Conservation (phyloP, 1,140 invertebrate species). For the Drosophila biarmipes region DNA sequence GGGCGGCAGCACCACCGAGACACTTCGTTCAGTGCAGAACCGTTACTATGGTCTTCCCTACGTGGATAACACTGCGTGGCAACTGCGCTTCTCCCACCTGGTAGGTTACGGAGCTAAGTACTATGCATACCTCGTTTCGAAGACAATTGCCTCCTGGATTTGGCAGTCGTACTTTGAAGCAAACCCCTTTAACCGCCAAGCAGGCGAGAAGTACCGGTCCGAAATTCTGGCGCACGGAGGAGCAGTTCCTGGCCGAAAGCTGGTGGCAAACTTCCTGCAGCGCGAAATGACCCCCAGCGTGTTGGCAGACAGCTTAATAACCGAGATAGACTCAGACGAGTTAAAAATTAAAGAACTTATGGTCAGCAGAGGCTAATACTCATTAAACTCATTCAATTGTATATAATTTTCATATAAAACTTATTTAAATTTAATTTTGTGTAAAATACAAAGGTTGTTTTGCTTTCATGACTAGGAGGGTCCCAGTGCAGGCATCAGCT, state of each 20-base stretch:
- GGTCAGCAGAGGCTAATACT: conserved; percentile 52
- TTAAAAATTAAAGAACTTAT: conserved; percentile 82
- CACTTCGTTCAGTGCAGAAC: conserved; percentile 92
- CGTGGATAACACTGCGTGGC: conserved; percentile 97
- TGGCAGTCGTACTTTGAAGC: conserved; percentile 95
- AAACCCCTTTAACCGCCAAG: conserved; percentile 91
- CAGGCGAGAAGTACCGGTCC: conserved; percentile 91
- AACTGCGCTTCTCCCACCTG: conserved; percentile 97
- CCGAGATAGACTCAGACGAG: conserved; percentile 86
- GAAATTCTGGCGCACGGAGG: conserved; percentile 95
- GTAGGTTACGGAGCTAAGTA: conserved; percentile 99
- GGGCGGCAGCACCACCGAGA: conserved; percentile 89
- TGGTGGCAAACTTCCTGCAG: conserved; percentile 91
- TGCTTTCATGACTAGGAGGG: conserved; percentile 67
- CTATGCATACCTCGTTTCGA: conserved; percentile 98
- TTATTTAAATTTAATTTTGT: conserved; percentile 56
- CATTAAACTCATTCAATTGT: conserved; percentile 16
- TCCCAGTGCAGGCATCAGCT: conserved; percentile 86
- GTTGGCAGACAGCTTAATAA: conserved; percentile 86
- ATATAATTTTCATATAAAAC: conserved; percentile 58
- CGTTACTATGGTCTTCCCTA: conserved; percentile 95
- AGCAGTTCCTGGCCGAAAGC: conserved; percentile 89
- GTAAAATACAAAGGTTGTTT: conserved; percentile 36
- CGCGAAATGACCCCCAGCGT: conserved; percentile 88
- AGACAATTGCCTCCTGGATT: conserved; percentile 96